Evolutionary conservation across 2,113 vertebrate species (phyloP).

Genomic region (Planiliza haematocheilus): DNA sequence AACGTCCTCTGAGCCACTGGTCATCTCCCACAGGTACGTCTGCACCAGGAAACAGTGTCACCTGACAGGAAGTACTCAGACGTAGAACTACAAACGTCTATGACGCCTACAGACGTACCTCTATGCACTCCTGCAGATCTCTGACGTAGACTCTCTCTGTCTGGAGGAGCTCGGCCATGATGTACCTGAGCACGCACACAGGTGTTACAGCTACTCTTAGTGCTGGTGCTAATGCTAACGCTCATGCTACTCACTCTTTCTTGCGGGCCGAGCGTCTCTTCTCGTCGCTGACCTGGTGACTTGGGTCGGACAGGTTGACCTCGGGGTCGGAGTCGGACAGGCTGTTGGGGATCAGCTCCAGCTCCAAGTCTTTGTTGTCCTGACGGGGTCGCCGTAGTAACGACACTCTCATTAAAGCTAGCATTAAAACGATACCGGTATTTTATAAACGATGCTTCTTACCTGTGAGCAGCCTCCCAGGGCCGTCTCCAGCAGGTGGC

Average conservation of each 20-base stretch:
- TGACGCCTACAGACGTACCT: constrained; percentile 80
- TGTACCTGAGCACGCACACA: constrained; percentile 86
- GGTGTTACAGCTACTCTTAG: not conserved
- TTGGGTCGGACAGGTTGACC: constrained; percentile 94
- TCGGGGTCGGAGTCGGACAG: constrained; percentile 96
- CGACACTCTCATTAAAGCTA: not conserved
- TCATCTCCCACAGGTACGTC: constrained; percentile 99
- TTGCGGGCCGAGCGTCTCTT: constrained; percentile 96
- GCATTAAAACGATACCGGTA: not conserved
- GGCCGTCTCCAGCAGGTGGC: constrained; percentile 91
- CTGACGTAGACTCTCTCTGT: constrained; percentile 97
- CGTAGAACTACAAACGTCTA: not conserved
- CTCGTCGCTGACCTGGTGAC: constrained; percentile 96
- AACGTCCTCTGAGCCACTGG: constrained; percentile 96
- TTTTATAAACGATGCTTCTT: not conserved
- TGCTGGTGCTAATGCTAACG: rapidly evolving
- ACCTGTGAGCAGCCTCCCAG: constrained; percentile 94
- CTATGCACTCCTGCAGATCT: constrained; percentile 97
- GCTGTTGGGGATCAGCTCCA: constrained; percentile 96
- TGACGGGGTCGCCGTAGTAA: constrained; percentile 64
- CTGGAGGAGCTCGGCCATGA: constrained; percentile 98
- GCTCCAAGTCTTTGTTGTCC: constrained; percentile 95
- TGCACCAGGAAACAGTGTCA: constrained; percentile 59
- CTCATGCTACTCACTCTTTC: constrained; percentile 90
- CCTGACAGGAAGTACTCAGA: not conserved